Conservation (phyloP, 1,140 invertebrate species). For the Anadara kagoshimensis region DNA sequence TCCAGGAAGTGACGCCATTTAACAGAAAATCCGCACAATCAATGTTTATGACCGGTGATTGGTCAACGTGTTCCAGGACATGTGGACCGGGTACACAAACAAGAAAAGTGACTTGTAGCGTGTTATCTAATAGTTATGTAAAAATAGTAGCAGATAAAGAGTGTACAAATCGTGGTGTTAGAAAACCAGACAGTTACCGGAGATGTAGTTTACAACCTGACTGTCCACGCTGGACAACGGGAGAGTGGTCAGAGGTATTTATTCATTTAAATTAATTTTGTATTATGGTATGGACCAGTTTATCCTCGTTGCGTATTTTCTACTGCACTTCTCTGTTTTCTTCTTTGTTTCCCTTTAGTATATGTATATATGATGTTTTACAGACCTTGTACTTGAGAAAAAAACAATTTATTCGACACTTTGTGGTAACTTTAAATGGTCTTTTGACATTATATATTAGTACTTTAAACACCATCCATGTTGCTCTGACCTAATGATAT, state of each 20-base stretch:
- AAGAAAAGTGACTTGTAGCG: conserved; percentile 31
- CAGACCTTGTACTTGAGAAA: too few species aligned
- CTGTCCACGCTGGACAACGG: conserved; percentile 25
- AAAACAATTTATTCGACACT: too few species aligned
- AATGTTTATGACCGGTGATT: conserved; percentile 28
- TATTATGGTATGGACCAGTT: too few species aligned
- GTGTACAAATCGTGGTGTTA: conserved; percentile 3
- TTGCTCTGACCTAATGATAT: too few species aligned
- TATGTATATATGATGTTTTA: too few species aligned
- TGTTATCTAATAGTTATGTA: conserved; percentile 20
- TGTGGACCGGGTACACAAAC: conserved; percentile 38
- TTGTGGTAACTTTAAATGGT: too few species aligned
- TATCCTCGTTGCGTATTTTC: not conserved
- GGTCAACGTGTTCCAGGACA: conserved; percentile 32
- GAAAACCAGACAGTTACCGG: conserved; percentile 21
- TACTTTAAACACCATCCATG: too few species aligned
- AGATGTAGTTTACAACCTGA: conserved; percentile 18
- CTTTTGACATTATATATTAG: too few species aligned
- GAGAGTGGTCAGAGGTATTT: conserved; percentile 29
- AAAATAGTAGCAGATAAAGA: conserved; percentile 28
- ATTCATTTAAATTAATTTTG: too few species aligned
- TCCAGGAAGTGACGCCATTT: not conserved
- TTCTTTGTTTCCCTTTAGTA: too few species aligned
- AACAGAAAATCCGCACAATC: conserved; percentile 1
- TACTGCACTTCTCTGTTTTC: too few species aligned